phyloP scores from a whole-genome alignment of 2,888 invertebrate genomes.

The Erebia palarica region DNA sequence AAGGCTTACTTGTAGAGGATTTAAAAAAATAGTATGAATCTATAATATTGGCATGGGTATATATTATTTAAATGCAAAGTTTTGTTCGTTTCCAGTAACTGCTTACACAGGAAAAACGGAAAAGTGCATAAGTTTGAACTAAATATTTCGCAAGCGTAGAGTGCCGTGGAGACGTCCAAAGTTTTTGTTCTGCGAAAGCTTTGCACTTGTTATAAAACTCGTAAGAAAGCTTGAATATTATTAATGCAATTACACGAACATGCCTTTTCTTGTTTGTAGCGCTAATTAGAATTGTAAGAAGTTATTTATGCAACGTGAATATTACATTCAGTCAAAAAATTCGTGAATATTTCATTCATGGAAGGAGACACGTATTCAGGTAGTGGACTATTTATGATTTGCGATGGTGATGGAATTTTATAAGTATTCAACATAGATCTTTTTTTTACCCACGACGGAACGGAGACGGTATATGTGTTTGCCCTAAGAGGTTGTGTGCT shows the following conservation, averaged over 20 bases:
- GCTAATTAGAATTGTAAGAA: background rate
- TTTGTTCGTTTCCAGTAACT: slow-evolving; percentile 4
- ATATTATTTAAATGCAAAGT: background rate
- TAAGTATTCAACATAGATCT: too few species aligned
- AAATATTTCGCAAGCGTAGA: slow-evolving; percentile 7
- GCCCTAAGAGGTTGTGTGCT: too few species aligned
- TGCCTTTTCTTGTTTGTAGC: background rate
- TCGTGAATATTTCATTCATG: too few species aligned
- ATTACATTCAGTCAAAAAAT: too few species aligned
- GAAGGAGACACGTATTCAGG: too few species aligned
- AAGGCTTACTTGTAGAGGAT: too few species aligned
- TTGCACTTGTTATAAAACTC: background rate
- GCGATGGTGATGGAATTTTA: too few species aligned
- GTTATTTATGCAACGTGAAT: background rate
- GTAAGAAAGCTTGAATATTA: background rate
- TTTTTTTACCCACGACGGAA: too few species aligned
- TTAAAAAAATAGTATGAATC: background rate
- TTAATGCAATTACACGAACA: background rate
- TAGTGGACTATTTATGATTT: too few species aligned
- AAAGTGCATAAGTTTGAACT: slow-evolving; percentile 3
- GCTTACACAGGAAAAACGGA: background rate
- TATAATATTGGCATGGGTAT: background rate
- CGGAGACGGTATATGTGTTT: too few species aligned
- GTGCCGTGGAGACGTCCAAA: slow-evolving; percentile 1
- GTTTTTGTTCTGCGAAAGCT: slow-evolving; percentile 6